phyloP scores from a whole-genome alignment of 2,797 vertebrate species.

The Bradypodion ventrale region DNA sequence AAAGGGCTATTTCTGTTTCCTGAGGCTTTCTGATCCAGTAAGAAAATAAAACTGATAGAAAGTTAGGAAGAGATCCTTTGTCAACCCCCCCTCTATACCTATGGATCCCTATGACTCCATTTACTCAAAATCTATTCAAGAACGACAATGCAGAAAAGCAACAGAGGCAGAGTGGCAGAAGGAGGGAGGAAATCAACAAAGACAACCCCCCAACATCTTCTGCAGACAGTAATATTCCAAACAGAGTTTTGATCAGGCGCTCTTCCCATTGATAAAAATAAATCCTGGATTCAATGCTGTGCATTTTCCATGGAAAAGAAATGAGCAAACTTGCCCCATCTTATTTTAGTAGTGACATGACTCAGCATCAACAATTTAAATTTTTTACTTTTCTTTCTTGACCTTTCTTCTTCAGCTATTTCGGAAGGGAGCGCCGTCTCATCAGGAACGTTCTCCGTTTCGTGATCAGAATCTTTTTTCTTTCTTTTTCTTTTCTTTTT shows the following conservation, averaged over 20 bases:
- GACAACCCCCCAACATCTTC: neutral
- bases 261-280: neutral
- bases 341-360: neutral
- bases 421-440: conserved; percentile 41
- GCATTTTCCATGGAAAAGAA: neutral
- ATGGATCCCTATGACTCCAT: neutral
- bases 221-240: neutral
- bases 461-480: conserved; percentile 65
- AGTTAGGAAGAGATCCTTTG: neutral
- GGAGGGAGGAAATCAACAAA: neutral
- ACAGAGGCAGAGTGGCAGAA: too few relatives aligned
- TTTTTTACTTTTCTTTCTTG: conserved; percentile 69
- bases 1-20: neutral
- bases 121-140: neutral
- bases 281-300: neutral
- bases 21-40: neutral
- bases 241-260: neutral
- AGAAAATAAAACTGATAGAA: neutral
- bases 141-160: neutral
- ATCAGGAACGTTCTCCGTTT: conserved; percentile 52
- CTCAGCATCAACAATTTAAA: conserved; percentile 7
- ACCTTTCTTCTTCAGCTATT: conserved; percentile 47
- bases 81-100: neutral
- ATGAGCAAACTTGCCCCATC: neutral
- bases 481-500: conserved; percentile 78